Percentiles rank a stretch among this genome's conserved stretches.
phyloP scores from a whole-genome alignment of 2,797 vertebrate species.

The Sorex maritimensis region DNA sequence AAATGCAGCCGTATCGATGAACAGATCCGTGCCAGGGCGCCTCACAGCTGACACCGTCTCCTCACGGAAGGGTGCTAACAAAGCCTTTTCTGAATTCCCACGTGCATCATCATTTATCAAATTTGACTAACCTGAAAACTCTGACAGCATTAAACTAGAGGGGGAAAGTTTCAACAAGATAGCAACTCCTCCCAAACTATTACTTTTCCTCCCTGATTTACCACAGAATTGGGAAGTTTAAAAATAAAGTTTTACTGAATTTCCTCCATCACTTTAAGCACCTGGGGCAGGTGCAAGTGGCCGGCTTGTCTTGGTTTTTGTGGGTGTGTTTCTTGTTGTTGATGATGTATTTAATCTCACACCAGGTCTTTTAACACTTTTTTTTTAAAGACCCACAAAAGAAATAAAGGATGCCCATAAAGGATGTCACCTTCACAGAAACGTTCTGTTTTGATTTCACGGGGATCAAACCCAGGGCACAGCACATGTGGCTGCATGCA shows the following conservation, averaged over 20 bases:
- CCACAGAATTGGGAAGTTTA: background rate
- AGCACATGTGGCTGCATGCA: too few relatives aligned
- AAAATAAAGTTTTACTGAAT: background rate
- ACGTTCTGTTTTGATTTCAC: too few relatives aligned
- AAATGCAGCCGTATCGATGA: constrained; percentile 52
- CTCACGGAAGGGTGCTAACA: constrained; percentile 38
- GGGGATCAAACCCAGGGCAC: too few relatives aligned
- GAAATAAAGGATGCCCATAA: too few relatives aligned
- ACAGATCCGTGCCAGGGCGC: background rate
- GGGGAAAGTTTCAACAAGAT: constrained; percentile 3
- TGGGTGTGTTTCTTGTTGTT: too few relatives aligned
- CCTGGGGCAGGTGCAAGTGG: background rate
- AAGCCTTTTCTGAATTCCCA: constrained; percentile 12
- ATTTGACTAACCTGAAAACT: constrained; percentile 46
- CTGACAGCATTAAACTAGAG: constrained; percentile 17
- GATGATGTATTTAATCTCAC: too few relatives aligned
- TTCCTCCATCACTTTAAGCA: background rate
- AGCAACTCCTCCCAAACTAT: background rate
- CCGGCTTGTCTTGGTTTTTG: too few relatives aligned
- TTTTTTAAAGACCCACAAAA: too few relatives aligned
- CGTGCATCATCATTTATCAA: constrained; percentile 44
- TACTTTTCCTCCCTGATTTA: constrained; percentile 51
- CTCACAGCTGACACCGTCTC: constrained; percentile 25
- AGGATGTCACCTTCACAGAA: too few relatives aligned
- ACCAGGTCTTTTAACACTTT: too few relatives aligned